Base-by-base conservation (phyloP, 2,888 invertebrate genomes). In the Hypena proboscidalis region DNA sequence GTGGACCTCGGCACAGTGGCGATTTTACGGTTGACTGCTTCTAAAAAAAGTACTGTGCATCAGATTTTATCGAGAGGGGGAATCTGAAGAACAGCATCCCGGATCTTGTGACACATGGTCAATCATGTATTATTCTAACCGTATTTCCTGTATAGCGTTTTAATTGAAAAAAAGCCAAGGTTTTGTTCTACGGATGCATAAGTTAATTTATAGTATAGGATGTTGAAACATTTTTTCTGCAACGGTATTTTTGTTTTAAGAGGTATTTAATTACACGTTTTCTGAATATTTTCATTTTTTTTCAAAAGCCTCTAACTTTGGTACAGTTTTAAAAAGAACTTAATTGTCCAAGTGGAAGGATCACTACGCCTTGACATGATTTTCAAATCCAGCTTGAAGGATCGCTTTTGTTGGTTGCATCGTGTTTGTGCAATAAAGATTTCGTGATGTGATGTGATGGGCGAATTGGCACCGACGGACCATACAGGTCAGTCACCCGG, bases 401-500 rank as follows among this genome's bases (percentile, higher is more conserved):
- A 67, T 65, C 51, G 61, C 55, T 61, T 74, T 72, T 70, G 67
- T 70, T 67, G 58, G 69, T 66, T 73, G 75, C 73, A 74, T 67
- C 65, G 68, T 63, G 68, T 78, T 79, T 78, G 82, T 85, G 85
- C 86, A 86, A 80, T 74, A 76, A 70, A 77, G 80, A 83, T 85
- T 85, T 84, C 78, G 83, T 83, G 83, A 81, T 83, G 80, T 80
- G 82, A 80, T 74, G 85, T 83, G 84, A 83, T 83, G 86, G 76
- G 78, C 83, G 84, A 87, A 88, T 89, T 90, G 90, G 90, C 90
- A 88, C 81, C 74, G 82, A 66, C 84, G 77, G 81, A 78, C 85
- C 83, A 80, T 80, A 69, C 84, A 74, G 90, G 88, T 90, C 90
- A 85, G 58, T 85, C 74, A 86, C 87, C 90, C 73, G 70, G 21